Conservation (phyloP, 2,113 vertebrate genomes). For the Tinamus guttatus region DNA sequence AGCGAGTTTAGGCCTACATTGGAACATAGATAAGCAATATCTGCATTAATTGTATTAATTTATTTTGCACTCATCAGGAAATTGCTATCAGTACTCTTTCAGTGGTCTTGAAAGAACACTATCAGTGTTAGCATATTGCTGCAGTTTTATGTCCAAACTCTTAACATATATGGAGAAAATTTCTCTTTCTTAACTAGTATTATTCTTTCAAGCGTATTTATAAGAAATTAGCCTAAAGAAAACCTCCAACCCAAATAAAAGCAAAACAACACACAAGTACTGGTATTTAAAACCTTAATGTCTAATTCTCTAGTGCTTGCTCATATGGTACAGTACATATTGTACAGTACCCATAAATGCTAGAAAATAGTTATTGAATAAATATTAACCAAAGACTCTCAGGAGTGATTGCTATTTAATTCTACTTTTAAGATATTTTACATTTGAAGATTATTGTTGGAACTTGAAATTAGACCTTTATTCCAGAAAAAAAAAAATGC, state of each 20-base stretch:
- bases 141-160: conserved; percentile 20
- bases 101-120: neutral
- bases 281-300: neutral
- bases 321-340: neutral
- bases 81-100: conserved; percentile 14
- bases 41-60: conserved; percentile 52
- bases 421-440: conserved; percentile 15
- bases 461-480: neutral
- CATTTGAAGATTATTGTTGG: conserved; percentile 15
- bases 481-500: neutral
- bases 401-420: neutral
- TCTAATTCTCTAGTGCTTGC: neutral
- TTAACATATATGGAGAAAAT: neutral
- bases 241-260: conserved; percentile 14
- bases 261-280: neutral
- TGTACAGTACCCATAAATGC: neutral
- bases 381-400: neutral
- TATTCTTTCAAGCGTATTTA: conserved; percentile 26
- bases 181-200: conserved; percentile 9
- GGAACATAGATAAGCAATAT: conserved; percentile 37
- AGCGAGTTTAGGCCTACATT: neutral
- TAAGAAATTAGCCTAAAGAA: conserved; percentile 49
- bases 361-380: neutral
- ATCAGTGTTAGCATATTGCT: neutral
- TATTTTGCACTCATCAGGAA: conserved; percentile 30